phyloP scores from a whole-genome alignment of 2,113 vertebrate species.

The Mixornis gularis region DNA sequence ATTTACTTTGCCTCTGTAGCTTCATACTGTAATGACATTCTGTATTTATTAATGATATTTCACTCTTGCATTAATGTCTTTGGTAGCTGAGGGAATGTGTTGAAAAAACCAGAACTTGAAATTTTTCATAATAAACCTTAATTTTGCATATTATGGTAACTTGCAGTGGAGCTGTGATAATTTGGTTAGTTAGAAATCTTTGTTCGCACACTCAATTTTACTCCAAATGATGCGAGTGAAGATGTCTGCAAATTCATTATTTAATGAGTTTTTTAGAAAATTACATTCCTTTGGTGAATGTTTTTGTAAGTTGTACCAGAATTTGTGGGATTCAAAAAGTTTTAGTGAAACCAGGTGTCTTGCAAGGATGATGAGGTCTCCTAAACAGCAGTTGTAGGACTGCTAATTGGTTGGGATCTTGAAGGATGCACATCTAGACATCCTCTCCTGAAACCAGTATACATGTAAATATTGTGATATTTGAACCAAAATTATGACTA shows the following conservation, averaged over 20 bases:
- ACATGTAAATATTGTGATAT: not conserved
- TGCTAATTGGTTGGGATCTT: not conserved
- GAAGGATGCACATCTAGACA: not conserved
- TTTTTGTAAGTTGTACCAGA: not conserved
- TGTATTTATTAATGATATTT: not conserved
- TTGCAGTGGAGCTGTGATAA: not conserved
- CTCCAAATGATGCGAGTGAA: not conserved
- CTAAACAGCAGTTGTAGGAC: not conserved
- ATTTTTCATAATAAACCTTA: not conserved
- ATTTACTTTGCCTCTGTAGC: not conserved
- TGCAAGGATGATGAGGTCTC: not conserved
- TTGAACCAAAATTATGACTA: not conserved
- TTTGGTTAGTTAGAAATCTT: not conserved
- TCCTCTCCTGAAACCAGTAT: not conserved
- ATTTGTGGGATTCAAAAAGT: not conserved
- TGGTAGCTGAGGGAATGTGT: not conserved
- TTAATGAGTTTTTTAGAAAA: not conserved
- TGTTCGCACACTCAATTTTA: not conserved
- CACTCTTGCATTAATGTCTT: not conserved
- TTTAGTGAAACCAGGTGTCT: not conserved
- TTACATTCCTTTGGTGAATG: not conserved
- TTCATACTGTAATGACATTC: not conserved
- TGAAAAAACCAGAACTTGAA: not conserved
- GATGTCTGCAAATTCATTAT: not conserved
- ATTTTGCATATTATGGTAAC: not conserved